Conservation (phyloP, 1,140 invertebrate species). For the Brevipalpus yothersi region DNA sequence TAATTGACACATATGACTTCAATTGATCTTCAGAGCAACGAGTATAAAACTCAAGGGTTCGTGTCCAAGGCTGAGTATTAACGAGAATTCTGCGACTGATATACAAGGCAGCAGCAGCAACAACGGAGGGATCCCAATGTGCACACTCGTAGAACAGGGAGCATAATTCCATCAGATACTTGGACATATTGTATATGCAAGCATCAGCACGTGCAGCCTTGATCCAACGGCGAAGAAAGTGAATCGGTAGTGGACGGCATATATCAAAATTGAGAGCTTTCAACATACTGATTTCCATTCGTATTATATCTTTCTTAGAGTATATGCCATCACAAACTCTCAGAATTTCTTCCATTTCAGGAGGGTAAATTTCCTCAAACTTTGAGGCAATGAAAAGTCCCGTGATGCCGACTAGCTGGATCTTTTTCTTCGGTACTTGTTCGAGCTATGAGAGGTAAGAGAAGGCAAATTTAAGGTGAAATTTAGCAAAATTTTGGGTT, state of each 20-base stretch:
- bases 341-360: conserved; percentile 56
- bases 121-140: conserved; percentile 50
- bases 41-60: conserved; percentile 24
- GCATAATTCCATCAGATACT: conserved; percentile 71
- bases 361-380: conserved; percentile 94
- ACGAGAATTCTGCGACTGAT: conserved; percentile 29
- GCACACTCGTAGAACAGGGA: conserved; percentile 55
- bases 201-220: conserved; percentile 42
- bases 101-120: conserved; percentile 46
- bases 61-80: conserved; percentile 18
- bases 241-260: conserved; percentile 54
- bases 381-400: conserved; percentile 87
- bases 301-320: conserved; percentile 7
- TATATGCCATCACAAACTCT: conserved; percentile 7
- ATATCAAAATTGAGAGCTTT: conserved; percentile 48
- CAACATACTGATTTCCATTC: conserved; percentile 22
- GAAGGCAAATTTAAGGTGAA: neutral
- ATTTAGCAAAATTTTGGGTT: neutral
- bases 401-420: conserved; percentile 77
- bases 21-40: conserved; percentile 22
- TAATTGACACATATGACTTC: conserved; percentile 18
- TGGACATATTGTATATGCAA: conserved; percentile 56
- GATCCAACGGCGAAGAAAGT: conserved; percentile 58
- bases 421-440: conserved; percentile 33
- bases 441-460: conserved; percentile 20